Evolutionary conservation across 1,140 invertebrate species (phyloP).

Genomic region (Microplitis demolitor): DNA sequence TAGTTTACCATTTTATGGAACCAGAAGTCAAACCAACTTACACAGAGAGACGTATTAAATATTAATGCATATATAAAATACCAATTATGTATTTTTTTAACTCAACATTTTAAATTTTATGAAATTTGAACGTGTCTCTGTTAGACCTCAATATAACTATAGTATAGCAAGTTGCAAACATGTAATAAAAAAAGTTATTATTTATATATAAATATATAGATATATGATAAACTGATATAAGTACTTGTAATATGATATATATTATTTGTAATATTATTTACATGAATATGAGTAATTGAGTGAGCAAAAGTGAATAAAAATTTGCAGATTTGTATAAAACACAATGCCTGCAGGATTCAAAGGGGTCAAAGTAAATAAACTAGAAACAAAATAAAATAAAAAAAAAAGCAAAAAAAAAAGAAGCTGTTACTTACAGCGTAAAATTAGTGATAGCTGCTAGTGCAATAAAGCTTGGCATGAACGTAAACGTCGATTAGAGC

Average conservation of each 20-base stretch:
- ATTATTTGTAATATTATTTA: background rate
- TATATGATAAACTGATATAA: background rate
- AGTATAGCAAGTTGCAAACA: slow-evolving; percentile 30
- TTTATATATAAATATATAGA: background rate
- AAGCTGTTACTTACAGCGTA: slow-evolving; percentile 40
- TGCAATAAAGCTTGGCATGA: slow-evolving; percentile 30
- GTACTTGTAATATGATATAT: background rate
- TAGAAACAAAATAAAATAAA: slow-evolving; percentile 23
- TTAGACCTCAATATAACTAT: slow-evolving; percentile 7
- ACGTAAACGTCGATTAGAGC: slow-evolving; percentile 42
- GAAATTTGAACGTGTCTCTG: slow-evolving; percentile 26
- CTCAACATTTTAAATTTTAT: background rate
- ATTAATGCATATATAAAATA: background rate
- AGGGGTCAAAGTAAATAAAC: background rate
- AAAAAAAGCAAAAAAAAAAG: background rate
- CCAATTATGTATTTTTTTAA: background rate
- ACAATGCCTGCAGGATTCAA: no score
- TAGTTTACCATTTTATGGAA: background rate
- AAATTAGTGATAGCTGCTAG: slow-evolving; percentile 38
- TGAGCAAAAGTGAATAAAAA: no score
- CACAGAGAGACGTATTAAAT: slow-evolving; percentile 29
- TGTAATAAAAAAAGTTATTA: background rate
- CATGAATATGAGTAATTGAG: no score
- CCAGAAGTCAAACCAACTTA: slow-evolving; percentile 47
- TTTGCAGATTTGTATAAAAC: no score